Evolutionary conservation across 2,113 vertebrate species (phyloP), one percentile per base, ranked within the genome.

Genomic region (Cyrtonyx montezumae): DNA sequence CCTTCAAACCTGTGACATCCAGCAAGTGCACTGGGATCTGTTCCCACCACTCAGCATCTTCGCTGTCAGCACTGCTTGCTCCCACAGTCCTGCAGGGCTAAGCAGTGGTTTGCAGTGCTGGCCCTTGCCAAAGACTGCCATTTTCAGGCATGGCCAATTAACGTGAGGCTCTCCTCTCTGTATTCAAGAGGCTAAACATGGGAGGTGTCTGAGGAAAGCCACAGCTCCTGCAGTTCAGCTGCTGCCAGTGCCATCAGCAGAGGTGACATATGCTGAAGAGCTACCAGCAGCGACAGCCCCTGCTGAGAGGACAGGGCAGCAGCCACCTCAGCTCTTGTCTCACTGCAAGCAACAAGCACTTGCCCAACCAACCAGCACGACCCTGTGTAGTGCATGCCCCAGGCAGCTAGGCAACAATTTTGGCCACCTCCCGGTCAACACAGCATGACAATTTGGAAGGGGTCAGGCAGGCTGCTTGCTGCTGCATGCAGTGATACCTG

Each of bases 381-480:
- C 15, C 26, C 12, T 8, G 17, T 0, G 1, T 5, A 8, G 9
- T 5, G 13, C 28, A 8, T 11, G 4, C 7, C 22, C 8, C 40
- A 6, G 53, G 49, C 40, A 56, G 34, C 28, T 17, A 7, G 5
- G 20, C 7, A 10, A n/a, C 9, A 30, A 2, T n/a, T 58, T 48
- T 0, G 0, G 48, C 21, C 9, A 34, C 75, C 2, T 3, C 7
- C 2, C 1, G 1, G 10, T 9, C 36, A 40, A 12, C 0, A 42
- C 2, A 34, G n/a, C 2, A 0, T 0, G 20, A 30, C 1, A 0
- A 9, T 49, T 22, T 2, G 70, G 37, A 53, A 37, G 3, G 10
- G 48, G 12, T 32, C 22, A 42, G 81, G 7, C 11, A 28, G 16
- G 45, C 28, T 34, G 37, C 37, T 34, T 1, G 0, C 42, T 51